phyloP scores from a whole-genome alignment of 2,113 vertebrate genomes.

The Rhombomys opimus region DNA sequence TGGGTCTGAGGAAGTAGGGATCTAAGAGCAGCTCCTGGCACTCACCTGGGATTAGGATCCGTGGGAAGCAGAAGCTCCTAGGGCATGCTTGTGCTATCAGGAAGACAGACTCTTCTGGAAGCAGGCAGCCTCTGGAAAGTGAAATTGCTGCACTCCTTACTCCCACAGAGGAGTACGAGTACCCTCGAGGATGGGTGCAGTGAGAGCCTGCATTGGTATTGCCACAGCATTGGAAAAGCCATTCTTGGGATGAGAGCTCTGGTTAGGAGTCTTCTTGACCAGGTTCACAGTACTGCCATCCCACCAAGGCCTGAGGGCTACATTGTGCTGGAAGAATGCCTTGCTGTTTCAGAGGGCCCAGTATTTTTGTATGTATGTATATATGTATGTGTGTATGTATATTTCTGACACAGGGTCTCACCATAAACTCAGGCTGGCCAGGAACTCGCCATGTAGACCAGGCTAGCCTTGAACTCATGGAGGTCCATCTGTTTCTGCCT shows the following conservation, averaged over 20 bases:
- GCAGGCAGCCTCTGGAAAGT: neutral
- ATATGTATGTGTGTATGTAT: too few species aligned
- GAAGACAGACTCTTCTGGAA: neutral
- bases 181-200: rapidly evolving
- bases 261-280: neutral
- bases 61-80: neutral
- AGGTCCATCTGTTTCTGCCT: neutral
- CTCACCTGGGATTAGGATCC: neutral
- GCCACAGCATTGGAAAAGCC: neutral
- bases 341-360: neutral
- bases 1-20: neutral
- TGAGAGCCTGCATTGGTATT: neutral
- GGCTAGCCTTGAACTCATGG: neutral
- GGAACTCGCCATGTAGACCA: neutral
- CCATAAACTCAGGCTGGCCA: neutral
- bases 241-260: neutral
- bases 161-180: neutral
- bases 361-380: neutral
- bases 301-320: neutral
- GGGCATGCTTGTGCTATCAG: neutral
- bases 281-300: neutral
- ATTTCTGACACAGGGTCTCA: neutral
- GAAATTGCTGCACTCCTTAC: neutral
- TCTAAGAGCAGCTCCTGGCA: neutral
- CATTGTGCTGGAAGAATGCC: neutral